Evolutionary conservation across 2,888 invertebrate species (phyloP).

Genomic region (Orthonevra nobilis): DNA sequence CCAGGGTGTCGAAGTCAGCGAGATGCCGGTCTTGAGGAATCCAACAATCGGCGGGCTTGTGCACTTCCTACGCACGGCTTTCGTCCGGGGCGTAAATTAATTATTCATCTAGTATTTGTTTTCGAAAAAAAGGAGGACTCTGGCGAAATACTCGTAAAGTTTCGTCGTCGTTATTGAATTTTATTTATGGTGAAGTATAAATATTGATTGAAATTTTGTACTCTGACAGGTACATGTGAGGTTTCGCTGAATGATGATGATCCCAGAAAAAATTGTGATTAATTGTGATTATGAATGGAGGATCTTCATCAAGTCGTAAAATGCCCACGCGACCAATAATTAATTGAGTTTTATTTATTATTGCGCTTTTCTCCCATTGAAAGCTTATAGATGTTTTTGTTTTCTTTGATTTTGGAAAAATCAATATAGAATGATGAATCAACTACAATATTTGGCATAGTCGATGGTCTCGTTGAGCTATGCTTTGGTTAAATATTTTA

Average conservation of each 20-base stretch:
- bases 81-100: conserved; percentile 45
- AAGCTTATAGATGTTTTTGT: conserved; percentile 32
- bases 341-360: conserved; percentile 55
- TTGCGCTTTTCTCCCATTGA: conserved; percentile 27
- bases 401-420: conserved; percentile 55
- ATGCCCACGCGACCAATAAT: conserved; percentile 60
- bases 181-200: conserved; percentile 60
- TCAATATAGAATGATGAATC: conserved; percentile 51
- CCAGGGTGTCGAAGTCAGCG: conserved; percentile 2
- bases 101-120: conserved; percentile 49
- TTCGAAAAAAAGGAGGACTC: conserved; percentile 12
- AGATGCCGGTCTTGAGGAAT: conserved; percentile 12
- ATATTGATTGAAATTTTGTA: conserved; percentile 65
- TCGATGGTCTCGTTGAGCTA: background rate
- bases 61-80: conserved; percentile 45
- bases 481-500: background rate
- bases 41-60: conserved; percentile 26
- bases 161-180: conserved; percentile 32
- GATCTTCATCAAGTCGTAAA: conserved; percentile 61
- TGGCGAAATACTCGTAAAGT: conserved; percentile 26
- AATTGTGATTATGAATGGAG: conserved; percentile 30
- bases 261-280: conserved; percentile 55
- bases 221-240: conserved; percentile 59
- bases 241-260: conserved; percentile 32
- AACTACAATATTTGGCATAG: conserved; percentile 34